Evolutionary conservation across 1,140 invertebrate species (phyloP), one percentile per base, ranked within the genome.

Genomic region (Bilobella aurantiaca): DNA sequence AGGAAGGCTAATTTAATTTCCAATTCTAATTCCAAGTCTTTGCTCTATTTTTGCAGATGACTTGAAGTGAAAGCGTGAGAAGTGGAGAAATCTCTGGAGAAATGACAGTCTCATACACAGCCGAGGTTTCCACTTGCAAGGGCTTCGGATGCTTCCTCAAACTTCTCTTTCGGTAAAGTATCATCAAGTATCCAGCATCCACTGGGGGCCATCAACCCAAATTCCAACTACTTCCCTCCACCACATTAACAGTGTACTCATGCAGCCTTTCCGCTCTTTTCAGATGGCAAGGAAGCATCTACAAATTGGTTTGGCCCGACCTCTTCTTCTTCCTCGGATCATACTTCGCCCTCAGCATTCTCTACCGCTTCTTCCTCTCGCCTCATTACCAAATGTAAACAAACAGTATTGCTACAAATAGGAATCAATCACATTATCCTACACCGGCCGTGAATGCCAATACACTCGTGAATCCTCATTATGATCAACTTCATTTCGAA

Each of bases 61-160:
- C 18, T 42, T 42, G 8, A 42, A 42, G 34, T 18, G 34, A 18
- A 42, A 42, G 34, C 34, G n/a, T n/a, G n/a, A n/a, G n/a, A n/a
- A n/a, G n/a, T n/a, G n/a, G n/a, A n/a, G n/a, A n/a, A n/a, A n/a
- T n/a, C n/a, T n/a, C n/a, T n/a, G n/a, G n/a, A n/a, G n/a, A 69
- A 64, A 92, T 93, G 90, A 93, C 90, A 68, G 87, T 93, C 23
- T 88, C 88, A 0, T 93, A 93, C 71, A 92, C 89, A 57, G 88
- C 84, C 25, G 87, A 93, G 82, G 90, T 93, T 67, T 90, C 90
- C 59, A 91, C 90, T 65, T 90, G 88, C 75, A 82, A 84, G 64
- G 88, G 88, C 60, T 88, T 92, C 75, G 89, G 89, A 66, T 91
- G 87, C 74, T 89, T 90, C 77, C 80, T 89, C 68, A 91, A 91